Evolutionary conservation across 92 coral and sea anemone species (phyloP), one percentile per base, ranked within the genome.

Genomic region (Ricordea florida): DNA sequence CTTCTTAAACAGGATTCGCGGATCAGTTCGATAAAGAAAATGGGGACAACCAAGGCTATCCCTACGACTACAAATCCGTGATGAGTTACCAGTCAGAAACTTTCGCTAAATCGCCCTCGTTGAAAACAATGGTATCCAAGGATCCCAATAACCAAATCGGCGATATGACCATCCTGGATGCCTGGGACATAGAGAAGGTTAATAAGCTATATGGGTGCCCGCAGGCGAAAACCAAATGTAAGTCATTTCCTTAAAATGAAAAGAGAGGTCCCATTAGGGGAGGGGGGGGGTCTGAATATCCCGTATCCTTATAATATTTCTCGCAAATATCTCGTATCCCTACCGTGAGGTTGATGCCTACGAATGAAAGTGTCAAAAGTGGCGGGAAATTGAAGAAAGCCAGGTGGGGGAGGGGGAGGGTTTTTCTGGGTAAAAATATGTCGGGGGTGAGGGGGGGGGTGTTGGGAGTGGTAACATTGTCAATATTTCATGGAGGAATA

Each of bases 171-270:
- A 51, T 52, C 55, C 26, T 53, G 41, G 33, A 70, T 24, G 55
- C 53, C 10, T 37, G 4, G 9, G 77, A 70, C 41, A 21, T 70
- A 30, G n/a, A 15, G n/a, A 70, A 53, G 37, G 20, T 70, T 9
- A 52, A 70, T n/a, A 0, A 5, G 0, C 33, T 55, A 3, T 70
- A 55, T 14, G 26, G 30, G 6, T 42, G n/a, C n/a, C n/a, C n/a
- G 55, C 27, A 6, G n/a, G 20, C 13, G 26, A 5, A 4, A 15
- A 32, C 6, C 5, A 0, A 14, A 34, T 66, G 72, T 47, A 49
- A 47, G 74, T 9, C n/a, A n/a, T 11, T 26, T 40, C 10, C 13
- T 11, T 51, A n/a, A n/a, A n/a, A n/a, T n/a, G n/a, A n/a, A n/a
- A n/a, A n/a, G n/a, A n/a, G n/a, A n/a, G n/a, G n/a, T n/a, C n/a